These are phyloP conservation scores for Gadopsis marmoratus DNA, from an alignment of 2,797 vertebrate species.

Conservation along the genomic window DNA sequence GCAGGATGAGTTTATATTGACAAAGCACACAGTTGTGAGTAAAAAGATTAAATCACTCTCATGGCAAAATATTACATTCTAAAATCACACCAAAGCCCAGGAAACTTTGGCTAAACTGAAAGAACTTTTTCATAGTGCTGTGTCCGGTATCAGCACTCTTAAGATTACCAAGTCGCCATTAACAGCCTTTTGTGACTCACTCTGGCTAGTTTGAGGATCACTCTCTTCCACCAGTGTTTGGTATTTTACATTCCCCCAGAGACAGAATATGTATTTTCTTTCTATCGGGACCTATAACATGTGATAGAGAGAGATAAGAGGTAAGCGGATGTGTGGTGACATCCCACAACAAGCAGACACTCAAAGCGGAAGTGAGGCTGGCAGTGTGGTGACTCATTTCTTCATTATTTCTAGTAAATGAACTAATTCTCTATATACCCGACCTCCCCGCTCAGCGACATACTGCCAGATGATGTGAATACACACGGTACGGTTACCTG, in stretches of 20 bases:
- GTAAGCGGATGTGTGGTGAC: conserved; percentile 48
- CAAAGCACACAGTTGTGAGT: neutral
- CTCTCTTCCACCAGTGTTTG: neutral
- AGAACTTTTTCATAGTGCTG: neutral
- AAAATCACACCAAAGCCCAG: neutral
- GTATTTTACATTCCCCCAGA: neutral
- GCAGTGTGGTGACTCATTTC: conserved; percentile 58
- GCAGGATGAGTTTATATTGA: neutral
- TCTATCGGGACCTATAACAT: conserved; percentile 16
- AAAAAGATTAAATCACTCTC: too few relatives aligned
- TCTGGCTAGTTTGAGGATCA: neutral
- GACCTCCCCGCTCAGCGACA: neutral
- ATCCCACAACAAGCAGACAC: conserved; percentile 47
- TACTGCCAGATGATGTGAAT: conserved; percentile 8
- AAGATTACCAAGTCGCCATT: neutral
- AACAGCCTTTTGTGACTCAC: neutral
- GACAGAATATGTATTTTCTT: neutral
- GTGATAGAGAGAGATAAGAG: conserved; percentile 60
- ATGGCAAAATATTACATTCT: neutral
- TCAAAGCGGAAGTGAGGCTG: conserved; percentile 53
- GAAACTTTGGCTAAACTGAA: neutral
- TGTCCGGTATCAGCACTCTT: neutral
- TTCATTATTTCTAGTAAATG: conserved; percentile 69
- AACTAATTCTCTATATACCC: neutral
- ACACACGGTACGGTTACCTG: neutral